These are phyloP conservation scores for Xiphophorus hellerii DNA, from an alignment of 2,113 vertebrate species.

Conservation along the genomic window DNA sequence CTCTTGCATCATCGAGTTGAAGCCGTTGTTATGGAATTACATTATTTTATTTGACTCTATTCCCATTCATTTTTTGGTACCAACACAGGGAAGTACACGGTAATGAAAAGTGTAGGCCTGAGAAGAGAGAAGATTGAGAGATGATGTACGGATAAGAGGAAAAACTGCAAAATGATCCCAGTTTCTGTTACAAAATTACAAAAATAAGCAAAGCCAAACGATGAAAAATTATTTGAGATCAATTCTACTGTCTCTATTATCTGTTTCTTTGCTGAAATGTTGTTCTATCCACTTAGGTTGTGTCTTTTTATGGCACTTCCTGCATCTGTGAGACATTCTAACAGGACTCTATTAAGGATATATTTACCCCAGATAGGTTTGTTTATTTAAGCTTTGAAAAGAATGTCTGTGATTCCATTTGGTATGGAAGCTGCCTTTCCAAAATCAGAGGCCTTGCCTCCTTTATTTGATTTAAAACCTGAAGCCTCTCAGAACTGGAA, in stretches of 20 bases:
- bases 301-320: background rate
- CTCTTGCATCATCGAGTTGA: slow-evolving; percentile 52
- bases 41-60: slow-evolving; percentile 16
- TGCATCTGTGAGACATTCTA: background rate
- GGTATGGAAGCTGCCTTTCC: slow-evolving; percentile 12
- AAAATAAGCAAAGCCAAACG: background rate
- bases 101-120: slow-evolving; percentile 5
- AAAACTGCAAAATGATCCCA: slow-evolving; percentile 12
- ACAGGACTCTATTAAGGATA: background rate
- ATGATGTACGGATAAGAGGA: slow-evolving; percentile 6
- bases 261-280: background rate
- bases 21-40: slow-evolving; percentile 3
- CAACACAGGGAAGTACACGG: background rate
- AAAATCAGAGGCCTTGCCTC: slow-evolving; percentile 28
- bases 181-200: background rate
- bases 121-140: slow-evolving; percentile 22
- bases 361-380: background rate
- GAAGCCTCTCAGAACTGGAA: background rate
- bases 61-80: background rate
- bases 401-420: slow-evolving; percentile 1
- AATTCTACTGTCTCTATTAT: background rate
- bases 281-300: no score
- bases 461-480: slow-evolving; percentile 4
- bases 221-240: background rate
- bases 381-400: background rate